phyloP scores from a whole-genome alignment of 2,888 invertebrate genomes.

The Hermaeophaga mercurialis region DNA sequence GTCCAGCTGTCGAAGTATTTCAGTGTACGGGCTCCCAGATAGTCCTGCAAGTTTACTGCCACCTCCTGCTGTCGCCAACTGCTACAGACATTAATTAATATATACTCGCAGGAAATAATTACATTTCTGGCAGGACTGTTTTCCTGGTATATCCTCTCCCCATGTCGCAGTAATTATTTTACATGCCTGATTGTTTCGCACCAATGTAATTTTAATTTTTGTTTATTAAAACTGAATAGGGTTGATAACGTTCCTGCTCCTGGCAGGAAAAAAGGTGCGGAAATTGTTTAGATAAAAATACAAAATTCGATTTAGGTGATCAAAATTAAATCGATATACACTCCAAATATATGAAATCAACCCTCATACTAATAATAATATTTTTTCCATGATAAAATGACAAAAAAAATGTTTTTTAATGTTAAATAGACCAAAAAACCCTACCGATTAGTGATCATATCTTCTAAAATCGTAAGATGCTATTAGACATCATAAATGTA shows the following conservation, averaged over 20 bases:
- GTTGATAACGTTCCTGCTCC: constrained; percentile 30
- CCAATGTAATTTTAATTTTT: constrained; percentile 52
- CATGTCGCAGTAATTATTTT: constrained; percentile 50
- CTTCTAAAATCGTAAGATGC: too few species aligned
- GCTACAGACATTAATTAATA: constrained; percentile 59
- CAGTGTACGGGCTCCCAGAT: constrained; percentile 25
- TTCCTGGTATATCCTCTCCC: constrained; percentile 33
- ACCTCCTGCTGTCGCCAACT: constrained; percentile 56
- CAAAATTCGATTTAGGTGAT: too few species aligned
- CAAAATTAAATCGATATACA: too few species aligned
- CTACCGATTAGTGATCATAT: too few species aligned
- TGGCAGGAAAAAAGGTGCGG: constrained; percentile 27
- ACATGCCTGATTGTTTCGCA: constrained; percentile 51
- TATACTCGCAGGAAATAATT: constrained; percentile 56
- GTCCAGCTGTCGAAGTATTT: constrained; percentile 54
- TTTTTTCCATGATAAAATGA: too few species aligned
- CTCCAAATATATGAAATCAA: too few species aligned
- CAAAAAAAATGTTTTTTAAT: too few species aligned
- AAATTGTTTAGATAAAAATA: neutral
- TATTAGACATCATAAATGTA: too few species aligned
- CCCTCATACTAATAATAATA: too few species aligned
- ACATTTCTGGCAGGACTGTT: constrained; percentile 46
- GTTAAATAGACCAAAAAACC: too few species aligned
- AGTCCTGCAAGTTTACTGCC: constrained; percentile 35
- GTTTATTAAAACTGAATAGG: constrained; percentile 40